Evolutionary conservation across 2,888 invertebrate species (phyloP).

Genomic region (Leucoptera coffeella): DNA sequence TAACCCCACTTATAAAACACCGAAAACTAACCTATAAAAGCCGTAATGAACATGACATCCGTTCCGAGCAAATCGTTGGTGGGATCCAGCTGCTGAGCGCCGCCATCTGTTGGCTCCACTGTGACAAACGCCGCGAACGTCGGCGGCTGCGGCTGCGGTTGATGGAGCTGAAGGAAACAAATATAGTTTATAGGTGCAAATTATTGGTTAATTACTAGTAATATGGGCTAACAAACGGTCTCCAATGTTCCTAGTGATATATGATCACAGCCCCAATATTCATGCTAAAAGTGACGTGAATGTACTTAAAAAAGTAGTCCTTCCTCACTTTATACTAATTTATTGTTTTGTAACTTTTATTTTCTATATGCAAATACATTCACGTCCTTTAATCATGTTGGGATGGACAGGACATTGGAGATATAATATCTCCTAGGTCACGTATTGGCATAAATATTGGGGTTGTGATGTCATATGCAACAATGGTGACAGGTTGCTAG

Average conservation of each 20-base stretch:
- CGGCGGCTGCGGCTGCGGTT: constrained; percentile 26
- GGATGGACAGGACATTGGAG: too few species aligned
- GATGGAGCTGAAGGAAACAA: constrained; percentile 14
- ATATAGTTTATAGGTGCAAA: constrained; percentile 13
- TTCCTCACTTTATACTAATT: not conserved
- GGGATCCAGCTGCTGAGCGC: constrained; percentile 62
- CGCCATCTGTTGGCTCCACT: constrained; percentile 60
- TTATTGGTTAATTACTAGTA: too few species aligned
- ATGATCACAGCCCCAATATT: too few species aligned
- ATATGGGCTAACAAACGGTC: too few species aligned
- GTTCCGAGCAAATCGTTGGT: constrained; percentile 83
- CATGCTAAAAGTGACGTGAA: too few species aligned
- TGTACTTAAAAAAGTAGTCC: too few species aligned
- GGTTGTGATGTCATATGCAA: too few species aligned
- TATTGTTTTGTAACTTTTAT: not conserved
- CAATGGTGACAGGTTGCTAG: too few species aligned
- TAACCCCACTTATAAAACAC: constrained; percentile 3
- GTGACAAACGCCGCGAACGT: constrained; percentile 68
- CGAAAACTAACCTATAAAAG: constrained; percentile 68
- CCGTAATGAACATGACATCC: constrained; percentile 88
- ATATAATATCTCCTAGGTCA: too few species aligned
- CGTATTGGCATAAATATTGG: too few species aligned
- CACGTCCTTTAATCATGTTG: too few species aligned
- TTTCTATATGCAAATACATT: not conserved
- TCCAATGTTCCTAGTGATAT: too few species aligned